Conservation (phyloP, 2,888 invertebrate species). For the Ditylenchus weischeri region DNA sequence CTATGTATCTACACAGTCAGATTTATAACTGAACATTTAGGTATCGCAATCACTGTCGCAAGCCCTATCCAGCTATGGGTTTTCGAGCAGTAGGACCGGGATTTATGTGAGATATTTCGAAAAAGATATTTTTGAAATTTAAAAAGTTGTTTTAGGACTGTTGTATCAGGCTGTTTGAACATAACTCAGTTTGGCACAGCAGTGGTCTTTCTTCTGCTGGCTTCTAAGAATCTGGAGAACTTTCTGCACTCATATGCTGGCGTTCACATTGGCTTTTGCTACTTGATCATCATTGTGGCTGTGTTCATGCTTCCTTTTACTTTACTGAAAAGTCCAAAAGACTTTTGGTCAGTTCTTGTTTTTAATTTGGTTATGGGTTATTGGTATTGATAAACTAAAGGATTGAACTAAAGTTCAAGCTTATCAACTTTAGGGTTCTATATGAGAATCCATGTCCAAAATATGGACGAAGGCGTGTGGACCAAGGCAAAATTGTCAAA, state of each 20-base stretch:
- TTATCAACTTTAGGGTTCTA: no score
- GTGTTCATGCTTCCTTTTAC: slow-evolving; percentile 51
- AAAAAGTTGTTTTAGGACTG: slow-evolving; percentile 32
- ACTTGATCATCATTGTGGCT: slow-evolving; percentile 46
- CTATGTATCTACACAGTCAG: background rate
- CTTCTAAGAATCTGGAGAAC: slow-evolving; percentile 50
- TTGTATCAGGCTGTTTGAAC: slow-evolving; percentile 47
- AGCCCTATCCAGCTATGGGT: slow-evolving; percentile 56
- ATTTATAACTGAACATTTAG: background rate
- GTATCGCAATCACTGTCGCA: slow-evolving; percentile 49
- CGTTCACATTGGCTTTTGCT: slow-evolving; percentile 45
- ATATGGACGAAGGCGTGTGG: no score
- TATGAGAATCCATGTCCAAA: no score
- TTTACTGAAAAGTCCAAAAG: slow-evolving; percentile 52
- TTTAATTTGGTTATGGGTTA: no score
- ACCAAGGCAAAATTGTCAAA: no score
- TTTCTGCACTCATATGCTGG: slow-evolving; percentile 41
- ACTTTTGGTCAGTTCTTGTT: slow-evolving; percentile 45
- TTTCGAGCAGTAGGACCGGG: slow-evolving; percentile 43
- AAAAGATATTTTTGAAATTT: slow-evolving; percentile 2
- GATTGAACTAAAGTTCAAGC: no score
- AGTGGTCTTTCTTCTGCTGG: slow-evolving; percentile 52
- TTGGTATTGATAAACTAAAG: no score
- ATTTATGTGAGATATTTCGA: slow-evolving; percentile 36
- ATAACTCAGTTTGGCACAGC: slow-evolving; percentile 54